Conservation (phyloP, 2,113 vertebrate species). For the Myanophis thanlyinensis region DNA sequence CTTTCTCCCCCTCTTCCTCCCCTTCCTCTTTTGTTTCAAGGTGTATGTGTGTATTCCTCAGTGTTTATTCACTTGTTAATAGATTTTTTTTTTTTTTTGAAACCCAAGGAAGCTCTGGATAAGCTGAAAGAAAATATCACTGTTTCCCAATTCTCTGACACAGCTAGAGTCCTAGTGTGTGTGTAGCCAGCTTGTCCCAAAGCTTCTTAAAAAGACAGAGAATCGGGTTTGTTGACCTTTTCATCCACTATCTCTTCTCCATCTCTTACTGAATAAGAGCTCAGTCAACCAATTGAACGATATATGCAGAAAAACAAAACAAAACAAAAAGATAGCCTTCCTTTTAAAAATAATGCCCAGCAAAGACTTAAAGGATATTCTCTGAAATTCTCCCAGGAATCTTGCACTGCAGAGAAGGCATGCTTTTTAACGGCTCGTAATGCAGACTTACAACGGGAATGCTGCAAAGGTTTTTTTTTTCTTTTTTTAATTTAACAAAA, state of each 20-base stretch:
- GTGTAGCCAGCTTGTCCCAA: constrained; percentile 19
- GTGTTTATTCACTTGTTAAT: neutral
- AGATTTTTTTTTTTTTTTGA: neutral
- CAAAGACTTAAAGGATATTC: constrained; percentile 31
- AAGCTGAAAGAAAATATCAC: neutral
- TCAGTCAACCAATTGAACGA: constrained; percentile 4
- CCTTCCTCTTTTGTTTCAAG: neutral
- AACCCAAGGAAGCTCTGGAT: neutral
- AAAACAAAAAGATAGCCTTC: constrained; percentile 24
- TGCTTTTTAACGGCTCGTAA: constrained; percentile 18
- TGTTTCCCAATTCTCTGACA: constrained; percentile 15
- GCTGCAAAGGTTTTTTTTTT: constrained; percentile 6
- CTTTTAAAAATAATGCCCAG: constrained; percentile 1
- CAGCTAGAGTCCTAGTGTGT: constrained; percentile 12
- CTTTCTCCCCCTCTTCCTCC: too few relatives aligned
- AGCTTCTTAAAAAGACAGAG: constrained; percentile 10
- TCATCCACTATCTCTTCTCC: constrained; percentile 6
- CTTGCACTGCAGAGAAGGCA: neutral
- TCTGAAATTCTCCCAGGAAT: constrained; percentile 28
- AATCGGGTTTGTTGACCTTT: neutral
- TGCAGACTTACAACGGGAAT: neutral
- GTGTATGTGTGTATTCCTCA: neutral
- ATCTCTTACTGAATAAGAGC: neutral
- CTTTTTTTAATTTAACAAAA: neutral
- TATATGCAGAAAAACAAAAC: neutral